Evolutionary conservation across 2,797 vertebrate species (phyloP).

Genomic region (Macroramphosus scolopax): DNA sequence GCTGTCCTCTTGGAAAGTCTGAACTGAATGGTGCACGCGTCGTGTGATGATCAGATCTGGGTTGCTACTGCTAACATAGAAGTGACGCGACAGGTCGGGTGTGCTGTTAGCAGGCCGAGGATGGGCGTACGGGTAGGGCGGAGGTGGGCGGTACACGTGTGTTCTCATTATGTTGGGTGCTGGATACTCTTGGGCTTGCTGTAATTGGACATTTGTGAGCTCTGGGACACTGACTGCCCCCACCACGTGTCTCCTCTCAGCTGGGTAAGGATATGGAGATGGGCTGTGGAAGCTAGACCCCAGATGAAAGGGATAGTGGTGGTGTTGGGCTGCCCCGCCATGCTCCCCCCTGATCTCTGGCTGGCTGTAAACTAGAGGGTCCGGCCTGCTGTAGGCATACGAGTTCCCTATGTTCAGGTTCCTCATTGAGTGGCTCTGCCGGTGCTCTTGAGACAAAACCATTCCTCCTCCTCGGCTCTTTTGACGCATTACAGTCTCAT

Average conservation of each 20-base stretch:
- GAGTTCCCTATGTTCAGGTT: constrained; percentile 94
- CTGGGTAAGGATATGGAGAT: constrained; percentile 86
- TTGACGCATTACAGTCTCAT: constrained; percentile 97
- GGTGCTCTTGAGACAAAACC: constrained; percentile 81
- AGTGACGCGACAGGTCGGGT: constrained; percentile 92
- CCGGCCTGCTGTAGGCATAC: constrained; percentile 92
- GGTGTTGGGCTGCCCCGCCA: constrained; percentile 67
- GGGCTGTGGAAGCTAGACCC: constrained; percentile 95
- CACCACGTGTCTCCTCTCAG: constrained; percentile 88
- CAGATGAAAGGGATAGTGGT: constrained; percentile 86
- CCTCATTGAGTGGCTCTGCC: constrained; percentile 94
- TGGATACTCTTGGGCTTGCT: constrained; percentile 92
- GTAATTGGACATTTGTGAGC: constrained; percentile 94
- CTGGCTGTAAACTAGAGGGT: constrained; percentile 96
- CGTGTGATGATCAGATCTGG: constrained; percentile 94
- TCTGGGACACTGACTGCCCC: constrained; percentile 97
- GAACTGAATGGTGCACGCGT: constrained; percentile 96
- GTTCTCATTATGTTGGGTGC: constrained; percentile 93
- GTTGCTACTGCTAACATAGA: constrained; percentile 94
- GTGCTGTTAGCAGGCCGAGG: constrained; percentile 97
- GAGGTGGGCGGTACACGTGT: constrained; percentile 93
- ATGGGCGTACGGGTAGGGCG: constrained; percentile 85
- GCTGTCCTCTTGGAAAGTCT: constrained; percentile 98
- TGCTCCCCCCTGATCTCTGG: constrained; percentile 94
- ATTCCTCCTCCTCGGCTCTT: constrained; percentile 82